Conservation (phyloP, 2,797 vertebrate genomes). For the Miichthys miiuy region DNA sequence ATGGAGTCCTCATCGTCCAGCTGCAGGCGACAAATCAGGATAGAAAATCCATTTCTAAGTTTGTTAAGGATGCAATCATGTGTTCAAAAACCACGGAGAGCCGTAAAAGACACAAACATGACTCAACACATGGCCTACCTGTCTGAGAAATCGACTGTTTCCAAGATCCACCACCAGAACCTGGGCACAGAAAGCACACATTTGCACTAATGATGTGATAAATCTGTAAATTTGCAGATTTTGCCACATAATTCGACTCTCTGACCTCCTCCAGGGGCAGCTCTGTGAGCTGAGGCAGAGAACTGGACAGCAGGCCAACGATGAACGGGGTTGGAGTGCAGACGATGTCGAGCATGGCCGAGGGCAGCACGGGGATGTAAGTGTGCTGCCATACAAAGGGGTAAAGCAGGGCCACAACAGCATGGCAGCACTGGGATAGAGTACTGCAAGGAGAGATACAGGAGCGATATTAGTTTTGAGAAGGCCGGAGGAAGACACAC, state of each 20-base stretch:
- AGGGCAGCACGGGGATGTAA: conserved; percentile 95
- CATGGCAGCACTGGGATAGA: conserved; percentile 96
- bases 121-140: conserved; percentile 79
- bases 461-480: neutral
- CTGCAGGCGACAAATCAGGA: conserved; percentile 73
- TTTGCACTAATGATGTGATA: neutral
- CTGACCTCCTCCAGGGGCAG: conserved; percentile 95
- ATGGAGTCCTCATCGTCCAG: conserved; percentile 97
- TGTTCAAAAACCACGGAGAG: neutral
- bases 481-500: neutral
- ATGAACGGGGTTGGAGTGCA: conserved; percentile 97
- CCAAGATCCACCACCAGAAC: conserved; percentile 93
- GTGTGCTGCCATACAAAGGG: conserved; percentile 99
- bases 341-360: conserved; percentile 96
- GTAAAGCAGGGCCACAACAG: conserved; percentile 93
- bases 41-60: neutral
- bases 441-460: conserved; percentile 83
- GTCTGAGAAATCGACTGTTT: conserved; percentile 90
- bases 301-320: conserved; percentile 94
- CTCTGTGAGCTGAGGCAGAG: conserved; percentile 91
- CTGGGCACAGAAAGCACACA: conserved; percentile 68
- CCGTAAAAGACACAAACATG: neutral
- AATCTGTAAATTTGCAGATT: neutral
- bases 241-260: conserved; percentile 21
- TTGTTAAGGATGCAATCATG: neutral